Percentiles rank a stretch among this genome's conserved stretches.
Conservation (phyloP, 64 coral and sea anemone species). For the Porites lutea region DNA sequence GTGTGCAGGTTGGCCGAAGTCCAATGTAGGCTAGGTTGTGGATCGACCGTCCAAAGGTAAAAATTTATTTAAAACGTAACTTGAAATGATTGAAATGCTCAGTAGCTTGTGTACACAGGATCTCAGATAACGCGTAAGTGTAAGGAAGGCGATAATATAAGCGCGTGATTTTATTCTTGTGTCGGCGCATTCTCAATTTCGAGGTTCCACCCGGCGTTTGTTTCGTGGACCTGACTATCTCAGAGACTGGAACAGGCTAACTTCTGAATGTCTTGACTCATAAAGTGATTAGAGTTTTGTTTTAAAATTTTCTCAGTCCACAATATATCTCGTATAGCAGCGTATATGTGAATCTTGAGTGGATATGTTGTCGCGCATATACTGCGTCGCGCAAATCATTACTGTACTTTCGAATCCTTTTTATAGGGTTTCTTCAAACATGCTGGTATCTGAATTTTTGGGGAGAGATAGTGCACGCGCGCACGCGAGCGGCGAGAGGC, state of each 20-base stretch:
- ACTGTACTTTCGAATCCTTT: conserved; percentile 1
- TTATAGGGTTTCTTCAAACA: not conserved
- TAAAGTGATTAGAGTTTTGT: too few species aligned
- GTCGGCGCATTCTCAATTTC: too few species aligned
- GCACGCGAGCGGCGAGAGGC: too few species aligned
- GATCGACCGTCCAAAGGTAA: not conserved
- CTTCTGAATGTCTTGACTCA: not conserved
- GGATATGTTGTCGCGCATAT: not conserved
- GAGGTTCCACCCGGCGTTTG: too few species aligned
- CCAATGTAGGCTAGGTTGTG: not conserved
- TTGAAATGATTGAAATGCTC: not conserved
- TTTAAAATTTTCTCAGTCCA: not conserved
- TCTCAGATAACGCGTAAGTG: too few species aligned
- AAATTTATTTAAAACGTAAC: not conserved
- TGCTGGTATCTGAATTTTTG: not conserved
- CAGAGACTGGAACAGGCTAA: too few species aligned
- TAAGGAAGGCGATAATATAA: too few species aligned
- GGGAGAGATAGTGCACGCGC: too few species aligned
- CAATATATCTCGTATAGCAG: not conserved
- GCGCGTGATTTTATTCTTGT: too few species aligned
- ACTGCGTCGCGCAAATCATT: not conserved
- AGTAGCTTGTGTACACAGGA: too few species aligned
- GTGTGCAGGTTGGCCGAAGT: not conserved
- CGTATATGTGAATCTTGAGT: not conserved
- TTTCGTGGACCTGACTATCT: too few species aligned